Percentiles rank a stretch among this genome's conserved stretches.
These are phyloP conservation scores for Heterohyrax brucei DNA, from an alignment of 2,797 vertebrate species.

Conservation along the genomic window DNA sequence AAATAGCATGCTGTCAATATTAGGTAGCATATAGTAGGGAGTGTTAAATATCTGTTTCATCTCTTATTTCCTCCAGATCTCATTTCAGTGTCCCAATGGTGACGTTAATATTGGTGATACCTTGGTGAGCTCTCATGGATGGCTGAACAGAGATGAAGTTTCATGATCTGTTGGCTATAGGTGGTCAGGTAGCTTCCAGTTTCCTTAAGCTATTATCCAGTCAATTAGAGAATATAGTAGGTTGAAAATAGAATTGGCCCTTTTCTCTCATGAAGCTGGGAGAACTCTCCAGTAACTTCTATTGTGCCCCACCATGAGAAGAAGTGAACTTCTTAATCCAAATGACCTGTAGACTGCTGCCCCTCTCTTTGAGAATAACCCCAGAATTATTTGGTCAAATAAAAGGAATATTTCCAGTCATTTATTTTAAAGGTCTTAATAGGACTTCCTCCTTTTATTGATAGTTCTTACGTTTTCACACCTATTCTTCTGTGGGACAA, in stretches of 20 bases:
- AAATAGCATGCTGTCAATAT: neutral
- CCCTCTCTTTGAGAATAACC: neutral
- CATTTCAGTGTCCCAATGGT: neutral
- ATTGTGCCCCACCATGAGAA: neutral
- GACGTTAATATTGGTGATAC: neutral
- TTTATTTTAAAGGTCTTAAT: neutral
- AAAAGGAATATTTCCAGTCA: neutral
- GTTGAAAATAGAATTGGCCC: conserved; percentile 22
- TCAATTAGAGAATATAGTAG: neutral
- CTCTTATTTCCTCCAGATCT: neutral
- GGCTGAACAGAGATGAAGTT: neutral
- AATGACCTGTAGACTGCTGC: neutral
- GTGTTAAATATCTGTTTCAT: neutral
- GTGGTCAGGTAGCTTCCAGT: neutral
- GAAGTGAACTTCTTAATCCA: neutral
- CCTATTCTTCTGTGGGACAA: neutral
- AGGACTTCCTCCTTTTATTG: neutral
- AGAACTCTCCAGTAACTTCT: neutral
- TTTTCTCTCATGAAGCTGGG: neutral
- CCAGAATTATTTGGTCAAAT: neutral
- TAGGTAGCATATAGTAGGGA: neutral
- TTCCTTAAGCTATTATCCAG: neutral
- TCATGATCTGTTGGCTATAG: neutral
- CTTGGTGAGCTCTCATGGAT: neutral
- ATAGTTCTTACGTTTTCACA: neutral